phyloP scores from a whole-genome alignment of 2,888 invertebrate genomes.

The Smittia aterrima region DNA sequence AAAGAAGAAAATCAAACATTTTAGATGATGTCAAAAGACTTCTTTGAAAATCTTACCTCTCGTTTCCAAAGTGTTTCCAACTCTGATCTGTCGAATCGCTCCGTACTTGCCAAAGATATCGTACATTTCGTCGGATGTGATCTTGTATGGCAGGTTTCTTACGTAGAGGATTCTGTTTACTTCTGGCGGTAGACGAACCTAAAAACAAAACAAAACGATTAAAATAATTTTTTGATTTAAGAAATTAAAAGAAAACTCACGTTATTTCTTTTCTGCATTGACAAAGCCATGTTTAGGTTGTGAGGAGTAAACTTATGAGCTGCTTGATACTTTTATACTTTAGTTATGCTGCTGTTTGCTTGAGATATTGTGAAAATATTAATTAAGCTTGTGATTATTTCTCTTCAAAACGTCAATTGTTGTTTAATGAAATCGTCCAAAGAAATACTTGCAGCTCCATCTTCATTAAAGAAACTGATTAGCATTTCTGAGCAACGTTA shows the following conservation, averaged over 20 bases:
- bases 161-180: conserved; percentile 96
- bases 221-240: conserved; percentile 22
- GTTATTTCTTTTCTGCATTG: conserved; percentile 72
- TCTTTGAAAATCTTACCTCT: conserved; percentile 68
- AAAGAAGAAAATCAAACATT: no score
- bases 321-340: no score
- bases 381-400: no score
- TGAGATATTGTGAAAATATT: no score
- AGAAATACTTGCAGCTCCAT: no score
- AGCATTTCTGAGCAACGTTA: no score
- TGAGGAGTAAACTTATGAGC: neutral
- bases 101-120: conserved; percentile 99
- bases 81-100: conserved; percentile 96
- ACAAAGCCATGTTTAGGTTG: conserved; percentile 61
- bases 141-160: conserved; percentile 97
- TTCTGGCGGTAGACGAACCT: conserved; percentile 97
- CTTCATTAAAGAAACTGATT: no score
- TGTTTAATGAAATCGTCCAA: no score
- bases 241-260: conserved; percentile 58
- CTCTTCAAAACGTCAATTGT: no score
- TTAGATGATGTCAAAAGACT: conserved; percentile 94
- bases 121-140: conserved; percentile 99
- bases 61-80: conserved; percentile 49
- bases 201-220: conserved; percentile 32
- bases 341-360: no score